Conservation (phyloP, 2,888 invertebrate species). For the Orthonevra nobilis region DNA sequence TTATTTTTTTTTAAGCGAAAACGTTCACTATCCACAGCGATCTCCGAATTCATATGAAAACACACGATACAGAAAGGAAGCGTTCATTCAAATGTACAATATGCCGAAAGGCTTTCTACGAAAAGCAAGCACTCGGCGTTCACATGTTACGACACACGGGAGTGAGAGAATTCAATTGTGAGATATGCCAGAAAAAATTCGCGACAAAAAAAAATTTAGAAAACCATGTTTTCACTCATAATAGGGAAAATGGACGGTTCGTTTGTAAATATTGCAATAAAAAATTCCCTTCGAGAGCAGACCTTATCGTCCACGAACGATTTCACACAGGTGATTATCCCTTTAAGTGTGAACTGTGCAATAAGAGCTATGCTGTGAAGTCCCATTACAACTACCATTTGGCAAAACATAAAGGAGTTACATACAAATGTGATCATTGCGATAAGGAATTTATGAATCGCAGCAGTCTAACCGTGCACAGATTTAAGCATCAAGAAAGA, state of each 20-base stretch:
- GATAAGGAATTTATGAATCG: conserved; percentile 60
- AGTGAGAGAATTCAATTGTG: conserved; percentile 37
- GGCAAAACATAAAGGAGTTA: conserved; percentile 62
- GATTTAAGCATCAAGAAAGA: conserved; percentile 43
- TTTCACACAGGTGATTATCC: conserved; percentile 68
- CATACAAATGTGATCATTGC: conserved; percentile 59
- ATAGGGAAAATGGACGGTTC: conserved; percentile 49
- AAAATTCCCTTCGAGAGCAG: conserved; percentile 56
- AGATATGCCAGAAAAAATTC: conserved; percentile 49
- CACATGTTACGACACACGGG: conserved; percentile 51
- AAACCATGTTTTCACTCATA: conserved; percentile 55
- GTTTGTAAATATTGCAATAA: conserved; percentile 51
- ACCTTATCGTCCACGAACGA: conserved; percentile 61
- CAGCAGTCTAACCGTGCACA: conserved; percentile 50
- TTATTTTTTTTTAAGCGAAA: conserved; percentile 49
- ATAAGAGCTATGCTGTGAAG: conserved; percentile 62
- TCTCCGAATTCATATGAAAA: conserved; percentile 56
- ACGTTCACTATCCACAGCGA: conserved; percentile 40
- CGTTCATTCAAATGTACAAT: conserved; percentile 29
- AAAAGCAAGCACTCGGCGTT: conserved; percentile 55
- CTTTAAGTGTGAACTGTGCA: conserved; percentile 49
- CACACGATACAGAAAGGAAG: conserved; percentile 35
- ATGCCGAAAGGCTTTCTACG: conserved; percentile 58
- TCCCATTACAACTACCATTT: conserved; percentile 65
- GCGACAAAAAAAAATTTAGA: conserved; percentile 52